Percentiles rank a stretch among this genome's conserved stretches.
Evolutionary conservation across 2,888 invertebrate species (phyloP).

Genomic region (Drosophila basisetae): DNA sequence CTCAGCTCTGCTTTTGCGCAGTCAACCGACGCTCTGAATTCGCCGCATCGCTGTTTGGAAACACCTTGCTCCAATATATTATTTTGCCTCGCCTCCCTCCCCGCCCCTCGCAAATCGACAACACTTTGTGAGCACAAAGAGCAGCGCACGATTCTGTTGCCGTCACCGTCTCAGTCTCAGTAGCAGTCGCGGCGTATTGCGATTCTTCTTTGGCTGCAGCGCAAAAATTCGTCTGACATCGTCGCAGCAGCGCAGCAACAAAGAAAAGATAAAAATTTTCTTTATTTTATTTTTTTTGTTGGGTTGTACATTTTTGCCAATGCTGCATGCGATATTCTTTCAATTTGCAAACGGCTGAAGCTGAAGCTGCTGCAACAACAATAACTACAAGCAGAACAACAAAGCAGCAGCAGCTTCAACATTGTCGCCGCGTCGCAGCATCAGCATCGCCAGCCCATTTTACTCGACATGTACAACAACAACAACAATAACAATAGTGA

Average conservation of each 20-base stretch:
- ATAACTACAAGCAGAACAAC: slow-evolving; percentile 38
- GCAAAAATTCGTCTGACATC: slow-evolving; percentile 66
- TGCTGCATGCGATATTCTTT: slow-evolving; percentile 73
- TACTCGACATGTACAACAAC: slow-evolving; percentile 66
- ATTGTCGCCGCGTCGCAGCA: slow-evolving; percentile 71
- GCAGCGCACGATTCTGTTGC: slow-evolving; percentile 43
- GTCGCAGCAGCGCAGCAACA: slow-evolving; percentile 38
- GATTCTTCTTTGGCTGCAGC: slow-evolving; percentile 67
- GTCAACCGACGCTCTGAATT: slow-evolving; percentile 58
- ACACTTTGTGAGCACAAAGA: slow-evolving; percentile 18
- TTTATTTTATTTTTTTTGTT: slow-evolving; percentile 39
- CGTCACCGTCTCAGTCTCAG: slow-evolving; percentile 36
- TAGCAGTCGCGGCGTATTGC: slow-evolving; percentile 69
- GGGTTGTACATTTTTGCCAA: slow-evolving; percentile 54
- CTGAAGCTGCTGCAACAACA: slow-evolving; percentile 30
- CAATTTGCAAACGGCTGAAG: slow-evolving; percentile 49
- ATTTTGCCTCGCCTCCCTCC: slow-evolving; percentile 38
- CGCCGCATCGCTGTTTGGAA: slow-evolving; percentile 70
- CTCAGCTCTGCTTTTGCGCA: slow-evolving; percentile 72
- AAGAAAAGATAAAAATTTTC: slow-evolving; percentile 40
- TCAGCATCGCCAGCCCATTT: slow-evolving; percentile 64
- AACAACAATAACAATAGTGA: slow-evolving; percentile 33
- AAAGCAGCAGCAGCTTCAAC: slow-evolving; percentile 54
- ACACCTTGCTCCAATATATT: slow-evolving; percentile 80
- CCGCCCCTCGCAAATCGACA: not conserved